Percentiles rank a stretch among this genome's conserved stretches.
Evolutionary conservation across 2,888 invertebrate genomes (phyloP).

Genomic region (Epinotia nisella): DNA sequence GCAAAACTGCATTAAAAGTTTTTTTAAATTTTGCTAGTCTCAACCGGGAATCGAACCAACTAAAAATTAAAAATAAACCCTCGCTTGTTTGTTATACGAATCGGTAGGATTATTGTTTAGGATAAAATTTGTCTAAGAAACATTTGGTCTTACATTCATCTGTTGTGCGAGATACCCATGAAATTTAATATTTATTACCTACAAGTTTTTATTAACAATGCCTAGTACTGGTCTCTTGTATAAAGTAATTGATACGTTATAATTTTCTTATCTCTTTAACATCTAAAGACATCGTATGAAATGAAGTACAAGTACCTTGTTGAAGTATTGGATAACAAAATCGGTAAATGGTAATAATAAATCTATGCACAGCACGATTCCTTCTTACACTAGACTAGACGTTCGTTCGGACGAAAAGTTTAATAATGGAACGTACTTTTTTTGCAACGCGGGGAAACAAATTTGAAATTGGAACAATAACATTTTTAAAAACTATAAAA

Average conservation of each 20-base stretch:
- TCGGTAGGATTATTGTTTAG: too few species aligned
- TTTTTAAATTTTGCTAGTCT: too few species aligned
- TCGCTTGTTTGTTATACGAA: too few species aligned
- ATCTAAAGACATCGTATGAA: not conserved
- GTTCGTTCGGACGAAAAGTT: not conserved
- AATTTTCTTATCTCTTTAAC: not conserved
- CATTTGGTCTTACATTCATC: not conserved
- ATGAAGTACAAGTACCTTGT: not conserved
- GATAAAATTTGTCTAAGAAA: too few species aligned
- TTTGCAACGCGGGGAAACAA: slow-evolving; percentile 10
- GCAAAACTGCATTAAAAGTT: too few species aligned
- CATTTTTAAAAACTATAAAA: not conserved
- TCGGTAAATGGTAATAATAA: not conserved
- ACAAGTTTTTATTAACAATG: too few species aligned
- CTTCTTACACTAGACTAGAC: not conserved
- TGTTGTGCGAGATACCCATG: not conserved
- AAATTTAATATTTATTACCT: not conserved
- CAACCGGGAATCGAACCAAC: too few species aligned
- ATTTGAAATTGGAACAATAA: slow-evolving; percentile 11
- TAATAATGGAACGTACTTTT: slow-evolving; percentile 3
- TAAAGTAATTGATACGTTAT: not conserved
- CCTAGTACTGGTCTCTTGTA: not conserved
- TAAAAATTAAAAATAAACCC: too few species aligned
- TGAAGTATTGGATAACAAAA: not conserved
- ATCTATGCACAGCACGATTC: not conserved